A percentile compares a stretch with the other conserved stretches of the same genome.
Conservation (phyloP, 1,140 invertebrate genomes). For the Lordiphosa stackelbergi region DNA sequence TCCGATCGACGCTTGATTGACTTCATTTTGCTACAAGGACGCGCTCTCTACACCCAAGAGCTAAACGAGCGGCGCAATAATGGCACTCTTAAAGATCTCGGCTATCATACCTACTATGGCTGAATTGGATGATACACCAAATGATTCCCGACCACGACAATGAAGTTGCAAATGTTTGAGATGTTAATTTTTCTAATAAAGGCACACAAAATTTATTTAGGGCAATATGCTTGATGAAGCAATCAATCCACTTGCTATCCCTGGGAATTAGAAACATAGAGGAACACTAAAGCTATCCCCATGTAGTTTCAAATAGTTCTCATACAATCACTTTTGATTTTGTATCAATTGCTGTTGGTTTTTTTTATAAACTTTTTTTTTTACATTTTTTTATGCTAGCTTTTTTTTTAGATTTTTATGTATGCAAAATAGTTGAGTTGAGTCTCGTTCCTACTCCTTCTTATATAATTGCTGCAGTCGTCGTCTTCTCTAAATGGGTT, state of each 20-base stretch:
- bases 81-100: conserved; percentile 56
- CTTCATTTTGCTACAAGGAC: conserved; percentile 68
- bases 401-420: conserved; percentile 49
- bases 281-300: no score
- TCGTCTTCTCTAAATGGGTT: conserved; percentile 29
- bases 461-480: conserved; percentile 49
- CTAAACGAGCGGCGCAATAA: conserved; percentile 50
- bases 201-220: conserved; percentile 23
- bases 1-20: conserved; percentile 69
- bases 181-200: conserved; percentile 65
- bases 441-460: conserved; percentile 19
- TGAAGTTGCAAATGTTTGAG: conserved; percentile 46
- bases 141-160: conserved; percentile 15
- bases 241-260: not conserved
- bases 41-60: conserved; percentile 61
- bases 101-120: conserved; percentile 54
- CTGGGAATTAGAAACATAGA: not conserved
- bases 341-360: conserved; percentile 62
- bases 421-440: conserved; percentile 49
- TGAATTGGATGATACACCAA: conserved; percentile 18
- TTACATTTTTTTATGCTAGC: conserved; percentile 49
- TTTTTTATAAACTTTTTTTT: conserved; percentile 42
- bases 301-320: no score
- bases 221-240: conserved; percentile 54
- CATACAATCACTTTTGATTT: conserved; percentile 55